These are phyloP conservation scores for Ypsolopha scabrella DNA, from an alignment of 2,888 invertebrate species.

Conservation along the genomic window DNA sequence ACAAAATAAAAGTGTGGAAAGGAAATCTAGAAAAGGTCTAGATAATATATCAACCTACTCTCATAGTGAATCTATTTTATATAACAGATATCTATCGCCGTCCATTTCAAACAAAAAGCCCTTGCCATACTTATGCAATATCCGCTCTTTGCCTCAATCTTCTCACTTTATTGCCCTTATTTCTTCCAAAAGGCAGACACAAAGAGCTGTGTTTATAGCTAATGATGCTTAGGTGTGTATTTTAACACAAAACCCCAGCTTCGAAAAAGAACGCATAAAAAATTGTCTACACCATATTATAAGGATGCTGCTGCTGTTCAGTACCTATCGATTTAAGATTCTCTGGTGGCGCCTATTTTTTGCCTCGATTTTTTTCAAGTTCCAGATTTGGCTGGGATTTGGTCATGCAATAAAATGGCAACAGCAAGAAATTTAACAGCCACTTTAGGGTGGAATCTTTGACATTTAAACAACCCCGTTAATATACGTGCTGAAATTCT, in stretches of 20 bases:
- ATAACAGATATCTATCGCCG: too few species aligned
- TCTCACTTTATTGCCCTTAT: slow-evolving; percentile 59
- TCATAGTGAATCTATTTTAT: too few species aligned
- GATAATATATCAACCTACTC: too few species aligned
- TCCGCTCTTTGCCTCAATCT: slow-evolving; percentile 41
- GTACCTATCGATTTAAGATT: slow-evolving; percentile 30
- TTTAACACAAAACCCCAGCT: slow-evolving; percentile 61
- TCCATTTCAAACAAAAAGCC: slow-evolving; percentile 16
- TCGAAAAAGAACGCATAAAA: slow-evolving; percentile 54
- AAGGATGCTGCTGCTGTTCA: slow-evolving; percentile 36
- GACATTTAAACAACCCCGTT: too few species aligned
- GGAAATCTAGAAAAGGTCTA: too few species aligned
- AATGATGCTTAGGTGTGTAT: slow-evolving; percentile 69
- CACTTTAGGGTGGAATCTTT: slow-evolving; percentile 11
- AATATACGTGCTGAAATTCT: neutral
- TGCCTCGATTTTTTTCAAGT: slow-evolving; percentile 44
- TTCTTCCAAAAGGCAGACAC: slow-evolving; percentile 54
- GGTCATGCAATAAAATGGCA: slow-evolving; percentile 62
- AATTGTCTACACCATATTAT: slow-evolving; percentile 55
- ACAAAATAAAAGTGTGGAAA: too few species aligned
- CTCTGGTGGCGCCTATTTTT: slow-evolving; percentile 65
- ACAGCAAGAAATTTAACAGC: slow-evolving; percentile 54
- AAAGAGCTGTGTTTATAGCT: slow-evolving; percentile 67
- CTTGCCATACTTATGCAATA: slow-evolving; percentile 32
- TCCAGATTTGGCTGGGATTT: slow-evolving; percentile 50